phyloP scores from a whole-genome alignment of 2,113 vertebrate species.

The Hiodon tergisus region DNA sequence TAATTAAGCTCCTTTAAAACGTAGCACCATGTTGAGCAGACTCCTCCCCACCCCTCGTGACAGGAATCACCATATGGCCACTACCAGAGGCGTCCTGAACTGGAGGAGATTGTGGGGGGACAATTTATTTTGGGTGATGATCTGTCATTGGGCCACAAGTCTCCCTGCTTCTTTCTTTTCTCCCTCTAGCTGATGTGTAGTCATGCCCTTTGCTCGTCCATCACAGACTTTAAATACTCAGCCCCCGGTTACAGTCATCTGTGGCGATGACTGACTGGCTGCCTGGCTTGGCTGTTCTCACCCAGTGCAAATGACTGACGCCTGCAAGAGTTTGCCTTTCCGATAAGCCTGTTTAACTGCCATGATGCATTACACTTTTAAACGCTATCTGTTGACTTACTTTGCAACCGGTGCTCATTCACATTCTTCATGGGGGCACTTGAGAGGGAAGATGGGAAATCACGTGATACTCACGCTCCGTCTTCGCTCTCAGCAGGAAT shows the following conservation, averaged over 20 bases:
- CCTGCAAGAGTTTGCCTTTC: slow-evolving; percentile 40
- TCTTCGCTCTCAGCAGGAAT: too few relatives aligned
- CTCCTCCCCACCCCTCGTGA: not conserved
- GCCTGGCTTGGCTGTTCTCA: slow-evolving; percentile 32
- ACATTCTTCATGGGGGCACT: too few relatives aligned
- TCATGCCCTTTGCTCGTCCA: slow-evolving; percentile 25
- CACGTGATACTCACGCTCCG: too few relatives aligned
- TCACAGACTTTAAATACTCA: slow-evolving; percentile 16
- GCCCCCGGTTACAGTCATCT: slow-evolving; percentile 9
- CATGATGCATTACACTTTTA: slow-evolving; percentile 35
- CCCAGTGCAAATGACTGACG: slow-evolving; percentile 19
- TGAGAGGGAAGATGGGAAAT: too few relatives aligned
- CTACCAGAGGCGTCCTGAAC: not conserved
- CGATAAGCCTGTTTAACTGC: slow-evolving; percentile 42
- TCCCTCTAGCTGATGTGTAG: slow-evolving; percentile 18
- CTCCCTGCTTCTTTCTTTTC: not conserved
- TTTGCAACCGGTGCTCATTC: too few relatives aligned
- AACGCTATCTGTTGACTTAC: slow-evolving; percentile 18
- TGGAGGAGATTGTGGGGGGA: not conserved
- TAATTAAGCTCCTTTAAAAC: not conserved
- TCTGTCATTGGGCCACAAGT: slow-evolving; percentile 5
- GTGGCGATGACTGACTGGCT: slow-evolving; percentile 14
- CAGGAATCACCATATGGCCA: not conserved
- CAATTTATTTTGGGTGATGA: not conserved
- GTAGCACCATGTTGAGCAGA: not conserved